Evolutionary conservation across 2,888 invertebrate species (phyloP), one percentile per base, ranked within the genome.

Genomic region (Andrena bicolor): DNA sequence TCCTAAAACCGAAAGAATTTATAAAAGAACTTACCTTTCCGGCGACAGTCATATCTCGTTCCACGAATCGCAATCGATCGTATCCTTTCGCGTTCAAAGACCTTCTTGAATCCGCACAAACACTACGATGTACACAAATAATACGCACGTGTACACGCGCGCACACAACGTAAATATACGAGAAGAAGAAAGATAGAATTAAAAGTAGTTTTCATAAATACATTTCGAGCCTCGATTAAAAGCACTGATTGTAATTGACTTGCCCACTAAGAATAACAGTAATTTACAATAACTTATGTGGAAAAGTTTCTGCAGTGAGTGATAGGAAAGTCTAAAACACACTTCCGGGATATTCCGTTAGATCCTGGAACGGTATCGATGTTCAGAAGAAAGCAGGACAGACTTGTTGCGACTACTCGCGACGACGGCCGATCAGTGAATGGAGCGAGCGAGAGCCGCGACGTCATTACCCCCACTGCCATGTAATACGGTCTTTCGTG

Each of bases 341-440:
- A 74, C 83, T 83, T 83, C 83, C 83, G 83, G 83, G 83, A 83
- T 82, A 82, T 71, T 83, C 83, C 83, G 83, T 83, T 83, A 83
- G 82, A 82, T 82, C 82, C 83, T 82, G 83, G 82, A 83, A 86
- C 82, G 80, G 85, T 83, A 80, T 78, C 85, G 76, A 78, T 69
- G 66, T 66, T 51, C 60, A 74, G 68, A 75, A 76, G 66, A 65
- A 76, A 69, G 75, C 78, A 80, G 75, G 75, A 83, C 72, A 53
- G 66, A 69, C 56, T 66, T 35, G 60, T 68, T 60, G 70, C 80
- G 64, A 85, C 82, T 75, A 78, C 79, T 83, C 88, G 80, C 88
- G 86, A 82, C 87, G 82, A 84, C 86, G 84, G 89, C 90, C 89
- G 88, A 90, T 90, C 90, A 91, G 92, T 92, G 92, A 92, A 92